These are phyloP conservation scores for Baryphthengus martii DNA, from an alignment of 2,113 vertebrate species.

Conservation along the genomic window DNA sequence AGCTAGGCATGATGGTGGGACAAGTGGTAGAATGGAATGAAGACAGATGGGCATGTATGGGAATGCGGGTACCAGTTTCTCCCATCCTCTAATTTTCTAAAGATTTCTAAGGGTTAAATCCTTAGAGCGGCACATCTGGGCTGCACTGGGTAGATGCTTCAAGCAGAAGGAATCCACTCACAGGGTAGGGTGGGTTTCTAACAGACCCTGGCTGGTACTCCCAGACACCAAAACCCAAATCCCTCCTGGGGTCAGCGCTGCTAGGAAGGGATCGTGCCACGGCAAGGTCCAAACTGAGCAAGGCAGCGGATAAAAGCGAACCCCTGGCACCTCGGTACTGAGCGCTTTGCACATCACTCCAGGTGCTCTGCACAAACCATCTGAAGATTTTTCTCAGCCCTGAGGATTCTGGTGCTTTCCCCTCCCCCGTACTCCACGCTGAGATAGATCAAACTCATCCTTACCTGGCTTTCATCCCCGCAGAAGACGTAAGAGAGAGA, in stretches of 20 bases:
- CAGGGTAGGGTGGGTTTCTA: not conserved
- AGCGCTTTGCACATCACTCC: not conserved
- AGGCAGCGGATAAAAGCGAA: not conserved
- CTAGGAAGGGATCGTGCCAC: not conserved
- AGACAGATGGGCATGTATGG: not conserved
- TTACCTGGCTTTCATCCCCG: not conserved
- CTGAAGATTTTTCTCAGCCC: not conserved
- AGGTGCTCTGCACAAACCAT: not conserved
- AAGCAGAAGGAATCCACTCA: not conserved
- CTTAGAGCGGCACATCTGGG: not conserved
- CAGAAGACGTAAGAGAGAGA: not conserved
- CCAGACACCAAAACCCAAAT: not conserved
- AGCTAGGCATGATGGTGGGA: not conserved
- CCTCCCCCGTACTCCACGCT: not conserved
- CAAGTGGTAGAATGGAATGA: not conserved
- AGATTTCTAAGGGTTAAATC: not conserved
- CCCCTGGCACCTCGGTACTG: not conserved
- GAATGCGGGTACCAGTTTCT: not conserved
- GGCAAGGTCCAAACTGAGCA: not conserved
- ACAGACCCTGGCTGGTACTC: not conserved
- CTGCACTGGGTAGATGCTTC: not conserved
- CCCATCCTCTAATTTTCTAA: not conserved
- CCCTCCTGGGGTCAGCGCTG: not conserved
- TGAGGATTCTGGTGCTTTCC: not conserved
- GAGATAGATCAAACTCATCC: not conserved